phyloP scores from a whole-genome alignment of 2,888 invertebrate genomes.

The Eupithecia subfuscata region DNA sequence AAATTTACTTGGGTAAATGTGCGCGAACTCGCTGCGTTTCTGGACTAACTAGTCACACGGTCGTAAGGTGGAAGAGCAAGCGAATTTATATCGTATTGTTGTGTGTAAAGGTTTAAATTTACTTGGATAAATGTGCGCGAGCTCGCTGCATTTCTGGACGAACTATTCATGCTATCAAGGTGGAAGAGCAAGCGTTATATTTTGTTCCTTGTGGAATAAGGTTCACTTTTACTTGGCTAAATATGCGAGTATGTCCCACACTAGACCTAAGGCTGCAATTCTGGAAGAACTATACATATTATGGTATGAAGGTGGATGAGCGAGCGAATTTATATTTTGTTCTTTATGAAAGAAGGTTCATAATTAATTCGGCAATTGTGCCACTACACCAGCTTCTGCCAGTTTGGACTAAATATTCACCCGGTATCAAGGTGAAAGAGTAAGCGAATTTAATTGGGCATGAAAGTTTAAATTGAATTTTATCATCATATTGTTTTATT shows the following conservation, averaged over 20 bases:
- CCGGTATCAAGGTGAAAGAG: neutral
- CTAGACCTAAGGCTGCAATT: constrained; percentile 46
- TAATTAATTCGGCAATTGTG: too few species aligned
- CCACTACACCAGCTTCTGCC: neutral
- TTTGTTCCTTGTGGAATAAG: neutral
- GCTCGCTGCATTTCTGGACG: too few species aligned
- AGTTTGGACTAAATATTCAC: constrained; percentile 14
- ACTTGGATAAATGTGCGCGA: constrained; percentile 15
- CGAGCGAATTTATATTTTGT: too few species aligned
- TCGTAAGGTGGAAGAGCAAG: neutral
- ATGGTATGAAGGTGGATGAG: neutral
- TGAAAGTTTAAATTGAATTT: too few species aligned
- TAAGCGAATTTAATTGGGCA: neutral
- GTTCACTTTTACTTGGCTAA: neutral
- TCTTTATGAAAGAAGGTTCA: too few species aligned
- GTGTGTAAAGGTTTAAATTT: neutral
- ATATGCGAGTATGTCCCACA: constrained; percentile 42
- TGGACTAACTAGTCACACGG: constrained; percentile 10
- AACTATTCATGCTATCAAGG: constrained; percentile 19
- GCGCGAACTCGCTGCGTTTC: constrained; percentile 14
- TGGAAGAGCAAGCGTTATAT: neutral
- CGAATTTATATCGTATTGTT: neutral
- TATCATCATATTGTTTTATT: too few species aligned
- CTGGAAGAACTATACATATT: constrained; percentile 42
- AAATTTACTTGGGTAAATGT: neutral